Evolutionary conservation across 2,113 vertebrate species (phyloP), one percentile per base, ranked within the genome.

Genomic region (cat (Felis catus)): DNA sequence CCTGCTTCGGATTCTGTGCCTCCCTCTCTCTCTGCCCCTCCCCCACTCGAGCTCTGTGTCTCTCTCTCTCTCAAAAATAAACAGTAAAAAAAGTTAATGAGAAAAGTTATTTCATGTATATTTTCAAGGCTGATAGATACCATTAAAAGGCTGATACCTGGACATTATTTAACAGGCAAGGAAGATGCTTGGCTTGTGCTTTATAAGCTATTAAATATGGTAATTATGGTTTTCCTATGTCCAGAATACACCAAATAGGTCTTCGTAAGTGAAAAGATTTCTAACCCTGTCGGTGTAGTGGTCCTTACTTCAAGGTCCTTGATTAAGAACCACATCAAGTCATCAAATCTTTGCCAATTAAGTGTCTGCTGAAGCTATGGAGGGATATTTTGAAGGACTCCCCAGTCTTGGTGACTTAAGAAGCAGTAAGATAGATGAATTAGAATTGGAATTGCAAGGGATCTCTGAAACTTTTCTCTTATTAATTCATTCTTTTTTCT

Each of bases 181-280:
- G 41, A 92, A 53, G 74, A 33, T 51, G 6, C 63, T 91, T 88
- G 63, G 18, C 21, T 70, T 84, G 48, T 91, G 16, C 63, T 89
- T 97, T 91, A 94, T 81, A 90, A 74, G 93, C 65, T 91, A 48
- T 88, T 94, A 92, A 89, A 53, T 85, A 36, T 15, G 13, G 33
- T 80, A 83, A 71, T 94, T 89, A 82, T 3, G 63, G 53, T 76
- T 45, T 86, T 73, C 74, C 36, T 63, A 83, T 81, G n/a, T 19
- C 45, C 29, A 83, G 39, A 86, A 79, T 39, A 94, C 5, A 95
- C 25, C 66, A 89, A 86, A 73, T 92, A 94, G 39, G 31, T 83
- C 79, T 94, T 13, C 31, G 31, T 5, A 90, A 65, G 27, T 74
- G n/a, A 76, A 80, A 93, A 76, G n/a, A 89, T 53, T 88, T 93